Base-by-base conservation (phyloP, 2,797 vertebrate genomes). In the Hyperoplus immaculatus region DNA sequence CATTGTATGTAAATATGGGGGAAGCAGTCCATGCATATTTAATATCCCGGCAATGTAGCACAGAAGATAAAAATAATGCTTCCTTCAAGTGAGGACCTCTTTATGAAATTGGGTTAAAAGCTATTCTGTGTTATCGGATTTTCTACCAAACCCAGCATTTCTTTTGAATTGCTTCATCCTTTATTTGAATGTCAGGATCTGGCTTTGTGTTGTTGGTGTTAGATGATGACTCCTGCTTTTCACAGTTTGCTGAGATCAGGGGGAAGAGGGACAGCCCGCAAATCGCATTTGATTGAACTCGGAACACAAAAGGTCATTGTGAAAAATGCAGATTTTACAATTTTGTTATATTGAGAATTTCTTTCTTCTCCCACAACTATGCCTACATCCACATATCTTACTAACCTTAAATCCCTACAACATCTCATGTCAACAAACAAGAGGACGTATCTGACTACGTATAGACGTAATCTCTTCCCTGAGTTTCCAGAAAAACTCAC, bases 101-200 rank as follows among this genome's bases (percentile, higher is more conserved):
- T 90, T 83, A 90, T 89, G 78, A 90, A 91, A 90, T 84, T 11
- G 12, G 71, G 88, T 88, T 93, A 94, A 94, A 92, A 94, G 92
- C 92, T 89, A 91, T 93, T 93, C 67, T 67, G 88, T 92, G 87
- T 93, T 92, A 94, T 94, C 92, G 90, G 90, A 94, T 95, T 92
- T 91, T 89, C 82, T 76, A 77, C 76, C 85, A 87, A 80, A 89
- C 85, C 69, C 18, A 15, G 86, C 73, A 18, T 92, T 94, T 92
- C 88, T 82, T 90, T 85, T 86, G 86, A 90, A 92, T 93, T 92
- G 85, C 82, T 81, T 83, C 90, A 94, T 94, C 89, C 93, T 93
- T 94, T 94, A 94, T 95, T 95, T 93, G 95, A 95, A 95, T 94
- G 93, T 92, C 92, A 93, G 87, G 77, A 72, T 92, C 85, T 68